These are phyloP conservation scores for Astropecten irregularis DNA, from an alignment of 53 echinoderm and acorn worm genomes.

Conservation along the genomic window DNA sequence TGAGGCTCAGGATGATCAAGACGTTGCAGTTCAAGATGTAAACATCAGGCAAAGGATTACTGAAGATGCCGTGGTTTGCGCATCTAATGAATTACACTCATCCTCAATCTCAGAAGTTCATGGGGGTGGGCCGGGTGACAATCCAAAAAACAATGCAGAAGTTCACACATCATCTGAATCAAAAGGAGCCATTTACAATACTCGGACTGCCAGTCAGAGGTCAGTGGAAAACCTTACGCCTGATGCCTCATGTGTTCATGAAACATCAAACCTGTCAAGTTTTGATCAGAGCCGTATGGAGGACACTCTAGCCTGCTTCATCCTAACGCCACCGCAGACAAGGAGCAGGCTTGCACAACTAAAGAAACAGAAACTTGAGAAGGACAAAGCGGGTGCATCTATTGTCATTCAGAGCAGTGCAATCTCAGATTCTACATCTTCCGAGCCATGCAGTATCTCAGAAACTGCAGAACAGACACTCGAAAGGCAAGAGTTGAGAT, in stretches of 20 bases:
- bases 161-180: background rate
- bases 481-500: no score
- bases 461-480: no score
- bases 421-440: no score
- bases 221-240: background rate
- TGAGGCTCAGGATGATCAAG: no score
- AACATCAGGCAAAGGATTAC: no score
- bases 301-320: constrained; percentile 86
- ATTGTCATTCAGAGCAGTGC: no score
- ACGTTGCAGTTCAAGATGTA: no score
- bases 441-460: no score
- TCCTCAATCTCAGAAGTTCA: background rate
- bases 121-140: background rate
- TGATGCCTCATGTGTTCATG: constrained; percentile 13
- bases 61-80: background rate
- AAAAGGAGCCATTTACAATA: background rate
- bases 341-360: constrained; percentile 48
- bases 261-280: constrained; percentile 12
- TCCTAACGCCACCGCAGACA: constrained; percentile 88
- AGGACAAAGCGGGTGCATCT: background rate
- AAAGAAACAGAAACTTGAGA: constrained; percentile 1
- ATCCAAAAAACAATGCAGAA: background rate
- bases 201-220: background rate
- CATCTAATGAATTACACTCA: no score
- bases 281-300: constrained; percentile 64